Evolutionary conservation across 1,140 invertebrate genomes (phyloP).

Genomic region (Phymastichus coffea): DNA sequence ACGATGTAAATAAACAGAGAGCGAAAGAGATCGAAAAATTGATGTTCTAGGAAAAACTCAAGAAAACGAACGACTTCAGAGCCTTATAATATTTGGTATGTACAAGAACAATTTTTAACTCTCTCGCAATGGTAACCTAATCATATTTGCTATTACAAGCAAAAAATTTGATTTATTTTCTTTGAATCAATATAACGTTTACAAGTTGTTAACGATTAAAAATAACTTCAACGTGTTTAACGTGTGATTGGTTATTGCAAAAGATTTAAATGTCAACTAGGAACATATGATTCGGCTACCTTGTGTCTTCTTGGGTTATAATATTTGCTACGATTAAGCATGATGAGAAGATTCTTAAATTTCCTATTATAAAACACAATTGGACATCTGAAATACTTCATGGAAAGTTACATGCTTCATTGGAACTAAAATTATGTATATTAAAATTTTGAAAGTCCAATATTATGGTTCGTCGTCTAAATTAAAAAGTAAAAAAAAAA

Average conservation of each 20-base stretch:
- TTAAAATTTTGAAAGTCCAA: too few species aligned
- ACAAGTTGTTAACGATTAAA: too few species aligned
- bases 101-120: conserved; percentile 19
- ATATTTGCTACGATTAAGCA: conserved; percentile 15
- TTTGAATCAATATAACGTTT: too few species aligned
- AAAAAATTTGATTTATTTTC: too few species aligned
- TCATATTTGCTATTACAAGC: too few species aligned
- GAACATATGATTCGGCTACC: conserved; percentile 23
- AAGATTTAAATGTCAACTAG: conserved; percentile 7
- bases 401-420: conserved; percentile 6
- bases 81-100: conserved; percentile 21
- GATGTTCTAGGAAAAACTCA: conserved; percentile 3
- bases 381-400: conserved; percentile 23
- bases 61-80: conserved; percentile 7
- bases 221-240: too few species aligned
- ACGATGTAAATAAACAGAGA: conserved; percentile 7
- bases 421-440: too few species aligned
- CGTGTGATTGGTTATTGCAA: too few species aligned
- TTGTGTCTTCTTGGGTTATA: conserved; percentile 1
- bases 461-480: too few species aligned
- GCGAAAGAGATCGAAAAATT: conserved; percentile 20
- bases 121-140: conserved; percentile 21
- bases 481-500: background rate
- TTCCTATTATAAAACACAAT: conserved; percentile 13
- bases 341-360: conserved; percentile 9